Conservation (phyloP, 2,797 vertebrate genomes). For the Acanthiza pusilla region DNA sequence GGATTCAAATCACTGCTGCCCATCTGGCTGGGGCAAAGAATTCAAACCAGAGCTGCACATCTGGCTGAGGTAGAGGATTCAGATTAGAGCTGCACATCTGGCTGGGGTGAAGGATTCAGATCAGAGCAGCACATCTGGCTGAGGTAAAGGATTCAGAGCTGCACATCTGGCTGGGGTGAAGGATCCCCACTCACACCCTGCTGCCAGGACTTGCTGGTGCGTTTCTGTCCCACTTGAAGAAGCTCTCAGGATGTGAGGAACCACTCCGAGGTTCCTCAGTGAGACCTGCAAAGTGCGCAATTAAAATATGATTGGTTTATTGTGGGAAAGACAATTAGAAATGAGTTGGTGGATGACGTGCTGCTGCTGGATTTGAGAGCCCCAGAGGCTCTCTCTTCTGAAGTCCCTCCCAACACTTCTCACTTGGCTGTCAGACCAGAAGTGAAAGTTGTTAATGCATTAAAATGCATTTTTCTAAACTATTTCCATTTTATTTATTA, state of each 20-base stretch:
- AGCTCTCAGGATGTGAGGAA: not conserved
- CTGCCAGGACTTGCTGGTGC: not conserved
- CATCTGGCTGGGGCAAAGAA: rapidly evolving
- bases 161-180: not conserved
- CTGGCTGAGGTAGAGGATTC: not conserved
- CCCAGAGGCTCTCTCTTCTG: not conserved
- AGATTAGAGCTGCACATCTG: not conserved
- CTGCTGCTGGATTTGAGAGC: not conserved
- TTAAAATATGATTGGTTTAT: not conserved
- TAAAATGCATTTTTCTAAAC: not conserved
- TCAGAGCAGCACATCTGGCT: not conserved
- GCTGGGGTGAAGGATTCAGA: rapidly evolving
- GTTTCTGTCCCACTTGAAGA: not conserved
- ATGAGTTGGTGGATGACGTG: not conserved
- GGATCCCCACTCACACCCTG: not conserved
- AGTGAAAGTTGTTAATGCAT: not conserved
- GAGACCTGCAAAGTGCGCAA: not conserved
- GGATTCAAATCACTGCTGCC: rapidly evolving
- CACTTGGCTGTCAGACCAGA: not conserved
- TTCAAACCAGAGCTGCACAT: not conserved
- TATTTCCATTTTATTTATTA: not conserved
- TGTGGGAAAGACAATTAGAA: not conserved
- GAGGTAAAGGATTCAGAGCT: rapidly evolving
- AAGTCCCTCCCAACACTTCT: not conserved
- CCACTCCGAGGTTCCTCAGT: not conserved